Evolutionary conservation across 2,888 invertebrate species (phyloP).

Genomic region (Bugulina stolonifera): DNA sequence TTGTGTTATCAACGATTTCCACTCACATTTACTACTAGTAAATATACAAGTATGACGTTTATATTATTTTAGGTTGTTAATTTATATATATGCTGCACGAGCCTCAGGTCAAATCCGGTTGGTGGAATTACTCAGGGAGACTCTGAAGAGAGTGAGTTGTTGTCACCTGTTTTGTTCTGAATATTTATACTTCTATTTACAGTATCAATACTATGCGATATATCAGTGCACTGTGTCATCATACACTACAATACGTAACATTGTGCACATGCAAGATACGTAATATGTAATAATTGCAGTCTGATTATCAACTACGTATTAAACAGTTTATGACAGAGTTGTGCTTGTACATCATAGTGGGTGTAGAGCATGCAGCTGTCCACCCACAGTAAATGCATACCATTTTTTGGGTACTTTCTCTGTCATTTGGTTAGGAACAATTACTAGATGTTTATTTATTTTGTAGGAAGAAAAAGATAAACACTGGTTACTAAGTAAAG

Average conservation of each 20-base stretch:
- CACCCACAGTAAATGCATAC: not conserved
- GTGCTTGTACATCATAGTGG: no score
- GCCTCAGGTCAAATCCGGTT: not conserved
- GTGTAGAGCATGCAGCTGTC: no score
- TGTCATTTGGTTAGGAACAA: not conserved
- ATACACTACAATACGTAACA: not conserved
- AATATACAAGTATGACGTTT: no score
- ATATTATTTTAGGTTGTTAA: not conserved
- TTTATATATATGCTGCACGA: conserved; percentile 12
- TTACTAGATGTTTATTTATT: not conserved
- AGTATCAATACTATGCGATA: not conserved
- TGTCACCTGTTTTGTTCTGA: no score
- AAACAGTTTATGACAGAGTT: no score
- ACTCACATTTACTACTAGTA: no score
- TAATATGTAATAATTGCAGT: not conserved
- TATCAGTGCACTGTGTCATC: not conserved
- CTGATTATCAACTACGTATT: not conserved
- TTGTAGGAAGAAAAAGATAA: conserved; percentile 25
- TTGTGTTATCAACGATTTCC: no score
- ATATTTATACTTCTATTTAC: not conserved
- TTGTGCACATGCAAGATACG: not conserved
- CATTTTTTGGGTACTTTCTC: not conserved
- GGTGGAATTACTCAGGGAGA: conserved; percentile 17
- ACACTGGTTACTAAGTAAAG: conserved; percentile 19
- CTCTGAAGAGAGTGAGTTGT: conserved; percentile 22